Evolutionary conservation across 2,888 invertebrate species (phyloP), one percentile per base, ranked within the genome.

Genomic region (Lycia hirtaria): DNA sequence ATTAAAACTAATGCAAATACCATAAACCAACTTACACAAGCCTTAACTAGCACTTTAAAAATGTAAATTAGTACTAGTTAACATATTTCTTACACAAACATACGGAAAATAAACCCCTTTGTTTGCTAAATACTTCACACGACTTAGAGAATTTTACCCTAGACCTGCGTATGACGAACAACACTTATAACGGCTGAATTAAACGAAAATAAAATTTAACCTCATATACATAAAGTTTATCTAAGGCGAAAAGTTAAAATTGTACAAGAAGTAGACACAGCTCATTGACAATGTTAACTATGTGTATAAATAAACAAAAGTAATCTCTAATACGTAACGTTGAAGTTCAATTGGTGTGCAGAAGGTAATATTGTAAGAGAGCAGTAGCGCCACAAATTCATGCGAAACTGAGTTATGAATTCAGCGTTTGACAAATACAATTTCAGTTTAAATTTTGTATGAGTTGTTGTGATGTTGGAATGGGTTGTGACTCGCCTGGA

Each of bases 361-460:
- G 10, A 41, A n/a, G 4, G 9, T 15, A 26, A n/a, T 4, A 10
- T 26, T 41, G 41, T 26, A 17, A 15, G 15, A 26, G 9, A 2
- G 15, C 14, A 41, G 24, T 6, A 35, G 7, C 26, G 41, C 41
- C 26, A 26, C 43, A 37, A 56, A 49, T 37, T 56, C 15, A 49
- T 43, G 30, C 49, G 14, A 49, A 49, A 55, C 43, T 56, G 55
- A 56, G 49, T 56, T 56, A 56, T 49, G 55, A 37, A 56, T 49
- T 44, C 43, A 56, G 44, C 44, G 55, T 56, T 49, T 43, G 49
- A 56, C 55, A 49, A 49, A 55, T 49, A 55, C 32, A 55, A 55
- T 43, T 54, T 49, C 43, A 30, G 43, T 55, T 55, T 43, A 26
- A 41, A 48, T 41, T 54, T 48, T 48, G 40, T 43, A 43, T 49